Conservation (phyloP, 2,113 vertebrate species). For the Ardeotis arabs region DNA sequence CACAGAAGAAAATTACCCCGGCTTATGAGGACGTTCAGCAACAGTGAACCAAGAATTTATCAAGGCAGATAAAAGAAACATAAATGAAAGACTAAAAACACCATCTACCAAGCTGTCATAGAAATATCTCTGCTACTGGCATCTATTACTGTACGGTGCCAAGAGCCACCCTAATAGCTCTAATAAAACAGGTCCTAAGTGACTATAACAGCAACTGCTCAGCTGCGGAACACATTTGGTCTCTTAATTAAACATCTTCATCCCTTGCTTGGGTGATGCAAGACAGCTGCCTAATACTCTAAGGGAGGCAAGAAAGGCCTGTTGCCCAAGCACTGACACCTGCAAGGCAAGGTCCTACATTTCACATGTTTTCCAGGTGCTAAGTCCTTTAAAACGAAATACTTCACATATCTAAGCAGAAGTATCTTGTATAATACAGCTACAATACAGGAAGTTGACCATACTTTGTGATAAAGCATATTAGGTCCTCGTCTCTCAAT, state of each 20-base stretch:
- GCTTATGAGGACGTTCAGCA: neutral
- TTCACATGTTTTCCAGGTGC: accelerated
- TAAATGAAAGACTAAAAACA: neutral
- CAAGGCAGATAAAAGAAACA: neutral
- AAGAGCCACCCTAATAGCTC: neutral
- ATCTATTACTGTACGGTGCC: neutral
- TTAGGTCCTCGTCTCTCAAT: neutral
- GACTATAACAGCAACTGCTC: neutral
- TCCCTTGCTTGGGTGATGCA: neutral
- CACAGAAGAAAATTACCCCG: neutral
- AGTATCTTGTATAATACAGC: neutral
- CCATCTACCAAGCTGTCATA: neutral
- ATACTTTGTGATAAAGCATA: accelerated
- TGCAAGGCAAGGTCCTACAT: neutral
- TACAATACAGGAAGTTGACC: neutral
- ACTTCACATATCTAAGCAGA: neutral
- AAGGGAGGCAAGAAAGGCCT: neutral
- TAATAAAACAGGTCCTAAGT: neutral
- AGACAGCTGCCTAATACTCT: neutral
- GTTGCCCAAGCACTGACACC: neutral
- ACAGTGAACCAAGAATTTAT: neutral
- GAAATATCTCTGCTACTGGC: neutral
- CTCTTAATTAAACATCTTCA: neutral
- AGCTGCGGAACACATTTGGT: neutral
- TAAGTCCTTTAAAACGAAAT: neutral